Evolutionary conservation across 2,888 invertebrate species (phyloP), one percentile per base, ranked within the genome.

Genomic region (Leucophenga maculata): DNA sequence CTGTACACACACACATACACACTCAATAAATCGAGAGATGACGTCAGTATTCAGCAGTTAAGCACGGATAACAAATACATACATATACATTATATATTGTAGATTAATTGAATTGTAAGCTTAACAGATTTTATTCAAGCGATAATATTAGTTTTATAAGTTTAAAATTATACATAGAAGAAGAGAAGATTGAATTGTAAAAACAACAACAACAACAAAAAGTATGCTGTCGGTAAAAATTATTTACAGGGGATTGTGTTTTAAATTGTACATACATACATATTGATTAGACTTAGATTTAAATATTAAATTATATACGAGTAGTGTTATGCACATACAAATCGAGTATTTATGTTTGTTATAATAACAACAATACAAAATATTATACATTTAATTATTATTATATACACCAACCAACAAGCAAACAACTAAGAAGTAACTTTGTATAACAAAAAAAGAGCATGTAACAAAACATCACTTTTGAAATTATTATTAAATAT

Each of bases 221-320:
- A 26, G 22, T 48, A 46, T 64, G 48, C 31, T 50, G 13, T 59
- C 55, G 18, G 52, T 48, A 80, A 81, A 69, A 79, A 79, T 83
- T 83, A 84, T 78, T 83, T 81, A 81, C 81, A 81, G 81, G 84
- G 81, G 83, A 80, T 81, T 81, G 78, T 81, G 84, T 83, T 81
- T 83, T 81, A 84, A 78, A 70, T 75, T 83, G 83, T 81, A 83
- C 65, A 81, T 84, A 80, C 57, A 66, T 69, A 81, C 66, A 84
- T 84, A 80, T 65, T 65, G 68, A 57, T 69, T 62, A 69, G 69
- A 68, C 48, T 72, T 60, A 68, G 48, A 52, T 18, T 46, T 67
- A 16, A 46, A 70, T 77, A 76, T 72, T 50, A 52, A 59, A 83
- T 83, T 84, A 84, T 84, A 80, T 75, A 80, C 26, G 26, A 26